A percentile compares a stretch with the other conserved stretches of the same genome.
phyloP scores from a whole-genome alignment of 1,140 invertebrate genomes.

The Ostrea edulis region DNA sequence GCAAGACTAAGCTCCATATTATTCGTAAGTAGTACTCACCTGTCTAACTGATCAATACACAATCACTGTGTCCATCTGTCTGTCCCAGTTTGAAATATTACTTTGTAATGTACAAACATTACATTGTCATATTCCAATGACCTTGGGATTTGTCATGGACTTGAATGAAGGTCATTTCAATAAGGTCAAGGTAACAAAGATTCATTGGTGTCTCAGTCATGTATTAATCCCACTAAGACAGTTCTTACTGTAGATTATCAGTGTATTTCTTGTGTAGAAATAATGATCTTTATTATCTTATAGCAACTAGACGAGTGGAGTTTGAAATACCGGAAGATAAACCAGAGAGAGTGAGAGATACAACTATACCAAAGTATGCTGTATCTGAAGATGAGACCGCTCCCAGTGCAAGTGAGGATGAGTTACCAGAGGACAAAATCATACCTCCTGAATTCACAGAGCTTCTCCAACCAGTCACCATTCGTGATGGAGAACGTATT shows the following conservation, averaged over 20 bases:
- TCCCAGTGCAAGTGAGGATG: constrained; percentile 62
- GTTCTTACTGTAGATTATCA: too few relatives aligned
- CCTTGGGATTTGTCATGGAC: too few relatives aligned
- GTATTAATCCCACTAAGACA: too few relatives aligned
- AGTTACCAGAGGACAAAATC: constrained; percentile 67
- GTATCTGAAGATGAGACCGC: constrained; percentile 61
- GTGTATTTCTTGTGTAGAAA: too few relatives aligned
- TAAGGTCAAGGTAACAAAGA: too few relatives aligned
- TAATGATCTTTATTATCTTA: constrained; percentile 27
- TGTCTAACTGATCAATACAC: not conserved
- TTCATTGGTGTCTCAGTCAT: too few relatives aligned
- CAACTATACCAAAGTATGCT: constrained; percentile 56
- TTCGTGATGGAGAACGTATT: constrained; percentile 73
- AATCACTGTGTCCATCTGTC: too few relatives aligned
- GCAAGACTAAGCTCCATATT: constrained; percentile 76
- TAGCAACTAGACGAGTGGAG: constrained; percentile 70
- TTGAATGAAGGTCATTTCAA: too few relatives aligned
- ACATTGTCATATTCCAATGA: too few relatives aligned
- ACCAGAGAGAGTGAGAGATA: constrained; percentile 40
- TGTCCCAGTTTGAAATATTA: too few relatives aligned
- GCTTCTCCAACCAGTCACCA: constrained; percentile 71
- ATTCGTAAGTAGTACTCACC: constrained; percentile 70
- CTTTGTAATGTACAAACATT: too few relatives aligned
- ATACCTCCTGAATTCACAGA: constrained; percentile 74
- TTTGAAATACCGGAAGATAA: constrained; percentile 65